A percentile compares a stretch with the other conserved stretches of the same genome.
Conservation (phyloP, 2,113 vertebrate species). For the Odobenus rosmarus region DNA sequence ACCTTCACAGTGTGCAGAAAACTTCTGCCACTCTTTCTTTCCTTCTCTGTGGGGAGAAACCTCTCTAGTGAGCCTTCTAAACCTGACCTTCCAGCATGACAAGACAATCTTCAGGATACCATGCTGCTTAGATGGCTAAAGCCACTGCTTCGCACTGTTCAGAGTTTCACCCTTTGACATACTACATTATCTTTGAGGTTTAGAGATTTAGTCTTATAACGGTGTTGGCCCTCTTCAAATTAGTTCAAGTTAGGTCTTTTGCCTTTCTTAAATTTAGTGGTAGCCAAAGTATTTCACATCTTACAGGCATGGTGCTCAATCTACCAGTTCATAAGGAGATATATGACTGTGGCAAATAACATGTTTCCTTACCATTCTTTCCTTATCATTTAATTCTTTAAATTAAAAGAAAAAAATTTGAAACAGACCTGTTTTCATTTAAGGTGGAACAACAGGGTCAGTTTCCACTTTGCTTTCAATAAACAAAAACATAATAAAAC, state of each 20-base stretch:
- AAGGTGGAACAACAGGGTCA: neutral
- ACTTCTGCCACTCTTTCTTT: slow-evolving; percentile 58
- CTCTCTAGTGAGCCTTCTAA: slow-evolving; percentile 41
- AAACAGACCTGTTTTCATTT: neutral
- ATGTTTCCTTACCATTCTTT: neutral
- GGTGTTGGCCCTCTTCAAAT: neutral
- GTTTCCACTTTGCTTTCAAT: neutral
- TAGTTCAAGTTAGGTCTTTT: neutral
- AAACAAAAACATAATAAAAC: neutral
- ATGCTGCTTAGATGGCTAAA: slow-evolving; percentile 15
- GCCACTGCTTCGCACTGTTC: slow-evolving; percentile 28
- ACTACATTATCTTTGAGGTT: slow-evolving; percentile 38
- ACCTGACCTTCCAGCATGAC: slow-evolving; percentile 70
- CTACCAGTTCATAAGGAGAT: neutral
- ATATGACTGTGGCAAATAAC: neutral
- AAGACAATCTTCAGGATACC: neutral
- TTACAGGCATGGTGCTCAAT: neutral
- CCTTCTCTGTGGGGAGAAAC: slow-evolving; percentile 62
- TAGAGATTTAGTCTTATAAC: neutral
- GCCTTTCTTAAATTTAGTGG: neutral
- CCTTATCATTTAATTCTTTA: neutral
- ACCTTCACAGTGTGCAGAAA: slow-evolving; percentile 51
- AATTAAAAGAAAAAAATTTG: neutral
- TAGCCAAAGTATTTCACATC: neutral
- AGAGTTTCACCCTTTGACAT: slow-evolving; percentile 40